These are phyloP conservation scores for Ectemnius lituratus DNA, from an alignment of 2,888 invertebrate genomes.

Conservation along the genomic window DNA sequence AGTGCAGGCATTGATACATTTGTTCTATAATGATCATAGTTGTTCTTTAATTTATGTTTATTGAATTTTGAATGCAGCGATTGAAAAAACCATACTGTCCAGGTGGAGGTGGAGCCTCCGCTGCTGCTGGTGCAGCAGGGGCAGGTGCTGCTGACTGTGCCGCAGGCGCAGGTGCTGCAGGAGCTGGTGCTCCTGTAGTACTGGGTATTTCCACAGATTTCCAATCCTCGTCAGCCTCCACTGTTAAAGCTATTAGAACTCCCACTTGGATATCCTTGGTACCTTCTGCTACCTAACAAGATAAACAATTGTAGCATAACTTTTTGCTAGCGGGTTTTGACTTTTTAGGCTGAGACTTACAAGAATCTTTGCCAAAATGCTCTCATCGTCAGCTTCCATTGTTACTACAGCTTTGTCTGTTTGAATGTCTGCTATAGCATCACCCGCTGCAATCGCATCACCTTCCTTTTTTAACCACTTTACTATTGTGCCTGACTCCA, in stretches of 20 bases:
- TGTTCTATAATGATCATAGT: slow-evolving; percentile 27
- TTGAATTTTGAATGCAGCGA: background rate
- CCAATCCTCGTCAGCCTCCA: slow-evolving; percentile 83
- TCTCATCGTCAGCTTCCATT: slow-evolving; percentile 82
- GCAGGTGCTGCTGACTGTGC: slow-evolving; percentile 25
- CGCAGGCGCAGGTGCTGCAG: slow-evolving; percentile 33
- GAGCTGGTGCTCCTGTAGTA: slow-evolving; percentile 22
- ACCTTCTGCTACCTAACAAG: slow-evolving; percentile 78
- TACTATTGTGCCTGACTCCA: slow-evolving; percentile 82
- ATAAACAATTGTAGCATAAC: background rate
- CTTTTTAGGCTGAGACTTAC: slow-evolving; percentile 68
- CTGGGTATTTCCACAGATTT: slow-evolving; percentile 78
- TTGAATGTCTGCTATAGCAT: slow-evolving; percentile 83
- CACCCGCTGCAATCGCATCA: slow-evolving; percentile 79
- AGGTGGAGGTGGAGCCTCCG: slow-evolving; percentile 61
- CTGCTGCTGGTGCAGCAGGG: slow-evolving; percentile 29
- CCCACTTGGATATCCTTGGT: slow-evolving; percentile 80
- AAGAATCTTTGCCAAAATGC: slow-evolving; percentile 82
- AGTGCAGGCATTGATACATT: slow-evolving; percentile 81
- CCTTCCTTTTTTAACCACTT: slow-evolving; percentile 82
- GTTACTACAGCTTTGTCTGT: slow-evolving; percentile 83
- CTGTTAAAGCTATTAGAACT: slow-evolving; percentile 81
- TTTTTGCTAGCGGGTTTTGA: background rate
- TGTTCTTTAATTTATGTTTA: too few species aligned
- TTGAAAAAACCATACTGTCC: slow-evolving; percentile 68